Conservation (phyloP, 2,888 invertebrate species). For the Coecobrya sp. region DNA sequence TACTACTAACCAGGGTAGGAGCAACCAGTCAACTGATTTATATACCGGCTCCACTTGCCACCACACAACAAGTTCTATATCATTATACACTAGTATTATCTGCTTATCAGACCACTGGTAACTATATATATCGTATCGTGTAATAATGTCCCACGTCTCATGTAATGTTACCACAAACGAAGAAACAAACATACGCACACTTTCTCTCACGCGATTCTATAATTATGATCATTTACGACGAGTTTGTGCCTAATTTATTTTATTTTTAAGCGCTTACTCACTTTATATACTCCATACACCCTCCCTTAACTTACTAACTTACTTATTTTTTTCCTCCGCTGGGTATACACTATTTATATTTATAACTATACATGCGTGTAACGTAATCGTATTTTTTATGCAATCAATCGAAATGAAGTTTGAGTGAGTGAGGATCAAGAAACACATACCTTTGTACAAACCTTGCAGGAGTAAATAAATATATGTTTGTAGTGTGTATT, state of each 20-base stretch:
- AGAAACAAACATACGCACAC: neutral
- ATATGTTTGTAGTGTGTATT: neutral
- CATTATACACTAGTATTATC: no score
- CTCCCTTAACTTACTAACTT: neutral
- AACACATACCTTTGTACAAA: neutral
- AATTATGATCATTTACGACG: constrained; percentile 84
- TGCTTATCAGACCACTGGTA: neutral
- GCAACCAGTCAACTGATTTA: constrained; percentile 9
- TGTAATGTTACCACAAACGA: neutral
- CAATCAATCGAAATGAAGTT: constrained; percentile 3
- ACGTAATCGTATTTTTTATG: constrained; percentile 4
- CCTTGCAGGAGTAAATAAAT: neutral
- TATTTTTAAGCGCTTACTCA: constrained; percentile 63
- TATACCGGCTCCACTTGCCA: constrained; percentile 15
- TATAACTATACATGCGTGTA: neutral
- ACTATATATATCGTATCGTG: neutral
- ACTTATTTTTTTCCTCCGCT: neutral
- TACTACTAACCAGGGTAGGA: neutral
- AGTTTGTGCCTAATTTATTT: constrained; percentile 75
- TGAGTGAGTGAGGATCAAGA: neutral
- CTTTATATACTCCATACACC: no score
- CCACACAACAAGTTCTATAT: neutral
- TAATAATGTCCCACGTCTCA: neutral
- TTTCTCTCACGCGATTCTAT: constrained; percentile 83
- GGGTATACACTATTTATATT: no score